Conservation (phyloP, 2,113 vertebrate species). For the Camelus dromedarius region DNA sequence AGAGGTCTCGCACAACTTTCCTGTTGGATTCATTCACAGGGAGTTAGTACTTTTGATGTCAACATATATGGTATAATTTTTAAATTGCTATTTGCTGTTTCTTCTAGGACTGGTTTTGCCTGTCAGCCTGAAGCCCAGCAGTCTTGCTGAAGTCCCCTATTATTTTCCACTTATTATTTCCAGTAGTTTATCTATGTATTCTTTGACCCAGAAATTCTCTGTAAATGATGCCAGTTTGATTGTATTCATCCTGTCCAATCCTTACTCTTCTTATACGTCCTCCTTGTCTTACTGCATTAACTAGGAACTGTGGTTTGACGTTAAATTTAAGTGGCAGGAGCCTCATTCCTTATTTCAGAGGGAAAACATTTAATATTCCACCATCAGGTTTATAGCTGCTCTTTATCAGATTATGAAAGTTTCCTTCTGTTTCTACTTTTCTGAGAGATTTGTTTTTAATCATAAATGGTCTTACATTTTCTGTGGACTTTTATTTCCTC, state of each 20-base stretch:
- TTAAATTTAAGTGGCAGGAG: background rate
- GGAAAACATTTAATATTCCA: background rate
- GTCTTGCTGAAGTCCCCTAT: background rate
- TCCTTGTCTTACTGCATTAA: background rate
- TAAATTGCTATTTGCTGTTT: background rate
- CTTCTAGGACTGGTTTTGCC: background rate
- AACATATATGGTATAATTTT: background rate
- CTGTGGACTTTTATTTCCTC: background rate
- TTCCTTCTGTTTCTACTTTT: background rate
- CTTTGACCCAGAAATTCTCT: background rate
- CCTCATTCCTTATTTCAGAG: background rate
- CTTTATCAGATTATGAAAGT: background rate
- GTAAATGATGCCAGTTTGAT: background rate
- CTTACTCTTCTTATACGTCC: background rate
- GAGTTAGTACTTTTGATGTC: background rate
- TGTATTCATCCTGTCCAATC: too few relatives aligned
- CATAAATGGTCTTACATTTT: background rate
- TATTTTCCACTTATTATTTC: background rate
- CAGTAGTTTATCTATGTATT: background rate
- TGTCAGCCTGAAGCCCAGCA: background rate
- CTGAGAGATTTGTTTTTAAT: background rate
- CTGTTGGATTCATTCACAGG: background rate
- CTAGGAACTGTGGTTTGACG: too few relatives aligned
- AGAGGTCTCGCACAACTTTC: background rate
- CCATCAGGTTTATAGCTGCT: background rate